Conservation (phyloP, 2,797 vertebrate genomes). For the Fringilla coelebs region DNA sequence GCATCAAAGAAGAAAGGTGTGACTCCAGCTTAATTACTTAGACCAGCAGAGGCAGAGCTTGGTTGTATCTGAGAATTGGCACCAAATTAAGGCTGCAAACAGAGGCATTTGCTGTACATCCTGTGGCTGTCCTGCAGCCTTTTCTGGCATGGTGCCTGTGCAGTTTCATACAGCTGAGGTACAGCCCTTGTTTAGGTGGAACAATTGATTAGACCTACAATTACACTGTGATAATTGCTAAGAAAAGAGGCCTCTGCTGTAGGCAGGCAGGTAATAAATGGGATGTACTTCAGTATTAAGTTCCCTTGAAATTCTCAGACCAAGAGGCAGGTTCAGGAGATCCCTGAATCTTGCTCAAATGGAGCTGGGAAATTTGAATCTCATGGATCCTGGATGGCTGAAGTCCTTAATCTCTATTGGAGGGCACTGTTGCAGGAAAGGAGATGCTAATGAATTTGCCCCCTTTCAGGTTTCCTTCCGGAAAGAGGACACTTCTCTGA, state of each 20-base stretch:
- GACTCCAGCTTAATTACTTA: slow-evolving; percentile 22
- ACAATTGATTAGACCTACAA: background rate
- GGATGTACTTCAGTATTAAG: fast-evolving
- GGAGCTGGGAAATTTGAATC: background rate
- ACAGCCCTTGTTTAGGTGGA: background rate
- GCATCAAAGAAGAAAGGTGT: background rate
- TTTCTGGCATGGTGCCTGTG: background rate
- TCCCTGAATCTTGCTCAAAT: background rate
- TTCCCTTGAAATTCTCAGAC: background rate
- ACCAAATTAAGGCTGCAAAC: background rate
- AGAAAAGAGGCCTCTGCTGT: background rate
- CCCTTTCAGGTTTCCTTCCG: background rate
- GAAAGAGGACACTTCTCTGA: background rate
- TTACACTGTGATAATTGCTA: background rate
- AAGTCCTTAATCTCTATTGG: background rate
- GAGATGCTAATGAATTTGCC: background rate
- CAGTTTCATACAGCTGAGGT: background rate
- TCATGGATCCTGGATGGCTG: background rate
- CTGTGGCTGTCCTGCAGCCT: background rate
- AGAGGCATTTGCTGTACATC: background rate
- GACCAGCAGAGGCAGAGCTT: background rate
- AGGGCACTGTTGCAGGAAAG: background rate
- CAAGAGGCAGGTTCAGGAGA: background rate
- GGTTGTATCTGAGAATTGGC: background rate
- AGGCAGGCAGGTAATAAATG: background rate